These are phyloP conservation scores for Archegozetes longisetosus DNA, from an alignment of 1,140 invertebrate genomes.

Conservation along the genomic window DNA sequence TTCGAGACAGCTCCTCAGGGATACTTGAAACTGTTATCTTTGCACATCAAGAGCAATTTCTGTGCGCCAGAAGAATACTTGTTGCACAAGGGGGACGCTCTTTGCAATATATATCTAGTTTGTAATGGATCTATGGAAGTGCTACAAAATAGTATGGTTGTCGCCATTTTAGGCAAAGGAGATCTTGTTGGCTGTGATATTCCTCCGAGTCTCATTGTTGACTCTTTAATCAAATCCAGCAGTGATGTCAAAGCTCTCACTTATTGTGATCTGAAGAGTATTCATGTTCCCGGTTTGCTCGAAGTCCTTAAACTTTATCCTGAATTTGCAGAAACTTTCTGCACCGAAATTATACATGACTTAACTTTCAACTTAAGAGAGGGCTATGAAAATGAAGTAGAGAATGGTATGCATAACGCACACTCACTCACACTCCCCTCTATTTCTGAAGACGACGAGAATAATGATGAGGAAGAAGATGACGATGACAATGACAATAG, in stretches of 20 bases:
- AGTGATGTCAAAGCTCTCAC: conserved; percentile 86
- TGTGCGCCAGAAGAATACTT: conserved; percentile 86
- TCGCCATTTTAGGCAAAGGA: conserved; percentile 96
- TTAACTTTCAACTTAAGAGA: conserved; percentile 86
- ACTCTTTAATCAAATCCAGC: conserved; percentile 74
- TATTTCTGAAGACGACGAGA: conserved; percentile 82
- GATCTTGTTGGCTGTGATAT: conserved; percentile 92
- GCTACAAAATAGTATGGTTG: conserved; percentile 91
- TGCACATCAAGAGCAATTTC: conserved; percentile 79
- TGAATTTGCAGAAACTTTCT: conserved; percentile 76
- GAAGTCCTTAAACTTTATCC: conserved; percentile 78
- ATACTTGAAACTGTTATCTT: conserved; percentile 71
- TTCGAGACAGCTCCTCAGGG: conserved; percentile 77
- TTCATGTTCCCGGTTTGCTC: conserved; percentile 73
- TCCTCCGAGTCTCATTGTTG: conserved; percentile 34
- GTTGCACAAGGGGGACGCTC: conserved; percentile 88
- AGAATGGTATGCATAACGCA: conserved; percentile 36
- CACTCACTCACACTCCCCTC: conserved; percentile 63
- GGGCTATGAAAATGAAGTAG: conserved; percentile 67
- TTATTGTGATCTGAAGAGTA: conserved; percentile 88
- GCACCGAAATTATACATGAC: conserved; percentile 84
- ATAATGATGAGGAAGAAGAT: conserved; percentile 39
- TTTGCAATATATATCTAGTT: conserved; percentile 88
- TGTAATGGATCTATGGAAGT: conserved; percentile 98
- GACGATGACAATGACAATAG: conserved; percentile 19